Evolutionary conservation across 2,797 vertebrate genomes (phyloP).

Genomic region (Spondyliosoma cantharus): DNA sequence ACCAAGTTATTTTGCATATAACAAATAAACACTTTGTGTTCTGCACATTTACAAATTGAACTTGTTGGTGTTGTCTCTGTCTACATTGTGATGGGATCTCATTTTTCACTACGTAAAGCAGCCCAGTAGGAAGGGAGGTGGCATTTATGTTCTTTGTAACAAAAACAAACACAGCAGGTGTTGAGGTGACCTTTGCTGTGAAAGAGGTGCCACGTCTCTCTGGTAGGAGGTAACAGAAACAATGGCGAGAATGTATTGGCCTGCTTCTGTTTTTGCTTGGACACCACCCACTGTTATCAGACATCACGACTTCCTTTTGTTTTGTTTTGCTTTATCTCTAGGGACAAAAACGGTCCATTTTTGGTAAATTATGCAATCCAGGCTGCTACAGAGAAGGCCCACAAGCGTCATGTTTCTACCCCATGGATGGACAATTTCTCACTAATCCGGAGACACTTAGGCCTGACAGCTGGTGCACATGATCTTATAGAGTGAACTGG

Average conservation of each 20-base stretch:
- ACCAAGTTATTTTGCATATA: conserved; percentile 16
- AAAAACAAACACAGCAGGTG: conserved; percentile 76
- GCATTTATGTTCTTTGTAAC: conserved; percentile 70
- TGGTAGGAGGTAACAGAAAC: conserved; percentile 53
- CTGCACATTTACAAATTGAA: background rate
- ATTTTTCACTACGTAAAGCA: conserved; percentile 62
- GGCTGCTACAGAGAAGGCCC: conserved; percentile 7
- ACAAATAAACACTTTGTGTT: conserved; percentile 6
- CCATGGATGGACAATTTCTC: conserved; percentile 27
- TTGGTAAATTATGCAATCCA: conserved; percentile 45
- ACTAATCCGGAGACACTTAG: conserved; percentile 28
- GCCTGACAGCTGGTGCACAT: conserved; percentile 40
- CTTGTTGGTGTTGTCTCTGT: conserved; percentile 24
- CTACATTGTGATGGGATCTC: conserved; percentile 32
- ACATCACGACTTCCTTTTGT: conserved; percentile 30
- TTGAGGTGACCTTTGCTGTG: conserved; percentile 72
- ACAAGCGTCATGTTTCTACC: conserved; percentile 17
- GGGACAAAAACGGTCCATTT: conserved; percentile 15
- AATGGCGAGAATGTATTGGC: conserved; percentile 64
- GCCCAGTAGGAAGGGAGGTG: conserved; percentile 49
- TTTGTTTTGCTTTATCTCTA: conserved; percentile 28
- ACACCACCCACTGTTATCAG: conserved; percentile 49
- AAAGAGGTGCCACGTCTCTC: conserved; percentile 54
- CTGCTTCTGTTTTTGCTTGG: conserved; percentile 36
- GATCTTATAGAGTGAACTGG: conserved; percentile 48